Conservation (phyloP, 2,888 invertebrate species). For the Anoplius nigerrimus region DNA sequence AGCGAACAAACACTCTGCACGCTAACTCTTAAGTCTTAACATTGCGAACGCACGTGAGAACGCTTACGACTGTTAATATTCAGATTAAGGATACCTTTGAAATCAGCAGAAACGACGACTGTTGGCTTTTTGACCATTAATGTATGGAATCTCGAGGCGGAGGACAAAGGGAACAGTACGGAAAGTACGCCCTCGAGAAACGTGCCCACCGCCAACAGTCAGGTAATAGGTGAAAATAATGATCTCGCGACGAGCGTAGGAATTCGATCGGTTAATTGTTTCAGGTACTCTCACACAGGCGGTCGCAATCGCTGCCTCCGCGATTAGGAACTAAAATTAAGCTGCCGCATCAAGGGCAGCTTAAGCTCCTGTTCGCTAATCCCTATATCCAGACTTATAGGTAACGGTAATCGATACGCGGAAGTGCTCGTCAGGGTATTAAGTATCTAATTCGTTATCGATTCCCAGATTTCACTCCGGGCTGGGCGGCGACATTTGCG, state of each 20-base stretch:
- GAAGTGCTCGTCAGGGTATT: background rate
- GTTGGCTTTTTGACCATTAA: constrained; percentile 90
- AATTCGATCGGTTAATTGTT: constrained; percentile 1
- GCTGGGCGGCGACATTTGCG: constrained; percentile 92
- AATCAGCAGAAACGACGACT: constrained; percentile 81
- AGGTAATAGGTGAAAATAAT: constrained; percentile 49
- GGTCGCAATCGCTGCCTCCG: constrained; percentile 91
- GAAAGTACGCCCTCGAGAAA: constrained; percentile 81
- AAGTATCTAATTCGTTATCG: constrained; percentile 8
- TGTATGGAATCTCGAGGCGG: constrained; percentile 90
- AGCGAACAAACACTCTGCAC: background rate
- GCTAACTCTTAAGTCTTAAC: background rate
- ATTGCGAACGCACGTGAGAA: background rate
- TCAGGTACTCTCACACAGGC: constrained; percentile 80
- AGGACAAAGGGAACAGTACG: constrained; percentile 83
- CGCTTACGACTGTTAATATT: background rate
- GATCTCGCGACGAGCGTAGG: background rate
- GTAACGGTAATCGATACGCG: constrained; percentile 38
- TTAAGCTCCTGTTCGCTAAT: constrained; percentile 85
- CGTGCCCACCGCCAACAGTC: constrained; percentile 74
- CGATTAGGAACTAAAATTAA: constrained; percentile 88
- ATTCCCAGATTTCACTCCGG: constrained; percentile 91
- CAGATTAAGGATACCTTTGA: constrained; percentile 79
- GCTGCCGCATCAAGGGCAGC: constrained; percentile 86
- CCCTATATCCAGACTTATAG: constrained; percentile 79